Evolutionary conservation across 1,140 invertebrate species (phyloP).

Genomic region (Cepaea nemoralis): DNA sequence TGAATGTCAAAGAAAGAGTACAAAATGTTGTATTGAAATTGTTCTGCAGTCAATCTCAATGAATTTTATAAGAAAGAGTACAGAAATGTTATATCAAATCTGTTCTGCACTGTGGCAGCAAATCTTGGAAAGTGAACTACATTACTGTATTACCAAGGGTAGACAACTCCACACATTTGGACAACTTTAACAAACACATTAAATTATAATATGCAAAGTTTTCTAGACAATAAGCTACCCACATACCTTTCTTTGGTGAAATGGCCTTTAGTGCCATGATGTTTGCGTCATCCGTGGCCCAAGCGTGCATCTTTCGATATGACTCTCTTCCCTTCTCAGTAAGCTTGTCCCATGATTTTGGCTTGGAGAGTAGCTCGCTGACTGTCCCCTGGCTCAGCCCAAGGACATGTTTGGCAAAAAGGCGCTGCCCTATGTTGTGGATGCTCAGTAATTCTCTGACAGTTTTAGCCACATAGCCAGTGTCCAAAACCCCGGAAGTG

Average conservation of each 20-base stretch:
- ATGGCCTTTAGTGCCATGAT: constrained; percentile 96
- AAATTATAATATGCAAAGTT: no score
- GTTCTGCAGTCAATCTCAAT: no score
- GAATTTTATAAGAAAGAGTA: no score
- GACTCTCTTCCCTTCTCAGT: constrained; percentile 99
- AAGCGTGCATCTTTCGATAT: constrained; percentile 99
- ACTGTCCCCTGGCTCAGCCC: constrained; percentile 97
- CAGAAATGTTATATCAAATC: no score
- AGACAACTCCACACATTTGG: no score
- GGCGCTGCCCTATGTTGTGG: constrained; percentile 97
- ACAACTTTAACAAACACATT: no score
- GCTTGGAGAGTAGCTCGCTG: constrained; percentile 97
- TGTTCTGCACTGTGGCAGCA: no score
- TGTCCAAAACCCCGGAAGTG: constrained; percentile 76
- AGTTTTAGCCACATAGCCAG: constrained; percentile 90
- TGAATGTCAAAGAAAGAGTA: no score
- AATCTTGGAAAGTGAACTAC: no score
- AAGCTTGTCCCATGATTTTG: constrained; percentile 99
- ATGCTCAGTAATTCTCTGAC: constrained; percentile 94
- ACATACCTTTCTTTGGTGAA: constrained; percentile 95
- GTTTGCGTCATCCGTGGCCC: constrained; percentile 97
- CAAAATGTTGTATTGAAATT: no score
- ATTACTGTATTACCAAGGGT: no score
- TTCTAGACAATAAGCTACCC: neutral
- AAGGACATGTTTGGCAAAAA: constrained; percentile 98